Percentiles rank a stretch among this genome's conserved stretches.
Conservation (phyloP, 2,113 vertebrate genomes). For the Megaceryle torquata region DNA sequence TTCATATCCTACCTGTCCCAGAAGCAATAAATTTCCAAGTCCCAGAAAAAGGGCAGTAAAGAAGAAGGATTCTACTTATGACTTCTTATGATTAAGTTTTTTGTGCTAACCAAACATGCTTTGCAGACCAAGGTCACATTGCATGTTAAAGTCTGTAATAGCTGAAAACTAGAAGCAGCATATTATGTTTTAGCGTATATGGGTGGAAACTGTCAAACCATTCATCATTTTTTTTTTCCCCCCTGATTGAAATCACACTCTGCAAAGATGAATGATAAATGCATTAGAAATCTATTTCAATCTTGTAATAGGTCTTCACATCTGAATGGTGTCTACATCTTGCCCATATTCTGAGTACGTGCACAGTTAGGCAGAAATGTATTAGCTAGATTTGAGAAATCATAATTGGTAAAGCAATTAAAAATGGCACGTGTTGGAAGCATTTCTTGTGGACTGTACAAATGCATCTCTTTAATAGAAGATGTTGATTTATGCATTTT, state of each 20-base stretch:
- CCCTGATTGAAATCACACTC: constrained; percentile 69
- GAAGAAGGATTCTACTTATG: constrained; percentile 81
- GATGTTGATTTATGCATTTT: constrained; percentile 21
- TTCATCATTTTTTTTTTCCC: constrained; percentile 65
- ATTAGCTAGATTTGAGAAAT: constrained; percentile 23
- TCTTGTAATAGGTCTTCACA: constrained; percentile 72
- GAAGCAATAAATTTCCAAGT: constrained; percentile 81
- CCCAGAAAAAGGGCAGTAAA: constrained; percentile 81
- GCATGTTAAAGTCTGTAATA: constrained; percentile 75
- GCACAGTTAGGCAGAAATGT: constrained; percentile 37
- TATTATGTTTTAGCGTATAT: constrained; percentile 67
- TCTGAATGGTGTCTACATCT: constrained; percentile 59
- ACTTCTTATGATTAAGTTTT: constrained; percentile 84
- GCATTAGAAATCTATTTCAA: constrained; percentile 72
- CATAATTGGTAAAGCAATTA: constrained; percentile 62
- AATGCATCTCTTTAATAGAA: background rate
- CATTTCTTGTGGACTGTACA: background rate
- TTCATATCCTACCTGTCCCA: constrained; percentile 87
- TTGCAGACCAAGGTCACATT: constrained; percentile 83
- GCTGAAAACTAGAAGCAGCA: constrained; percentile 54
- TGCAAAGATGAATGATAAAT: constrained; percentile 75
- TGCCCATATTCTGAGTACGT: constrained; percentile 23
- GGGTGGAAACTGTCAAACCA: constrained; percentile 66
- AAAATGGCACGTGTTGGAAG: constrained; percentile 15
- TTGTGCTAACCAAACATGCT: constrained; percentile 80